Evolutionary conservation across 2,888 invertebrate genomes (phyloP), one percentile per base, ranked within the genome.

Genomic region (Napeogenes inachia): DNA sequence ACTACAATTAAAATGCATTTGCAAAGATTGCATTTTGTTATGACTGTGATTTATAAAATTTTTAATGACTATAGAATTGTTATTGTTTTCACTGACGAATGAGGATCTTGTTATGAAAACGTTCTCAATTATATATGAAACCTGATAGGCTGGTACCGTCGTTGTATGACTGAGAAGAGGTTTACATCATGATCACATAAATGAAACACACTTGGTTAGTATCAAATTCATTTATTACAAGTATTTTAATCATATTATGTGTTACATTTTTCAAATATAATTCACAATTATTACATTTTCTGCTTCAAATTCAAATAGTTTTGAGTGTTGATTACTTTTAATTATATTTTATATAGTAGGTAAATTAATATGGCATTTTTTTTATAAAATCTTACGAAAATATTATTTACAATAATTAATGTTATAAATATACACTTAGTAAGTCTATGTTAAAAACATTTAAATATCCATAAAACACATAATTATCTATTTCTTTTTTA

Each of bases 291-390:
- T 57, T 46, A 57, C 57, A 35, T 35, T n/a, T 42, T 56, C 13
- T 4, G 4, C 30, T 32, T 30, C 42, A 45, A 13, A 56, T 30
- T 33, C n/a, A 45, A 56, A 21, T 56, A 45, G 56, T 56, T 13
- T 32, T 35, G 32, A 32, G 13, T 32, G 30, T 54, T 54, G 13
- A 32, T 54, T 59, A 54, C 45, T 59, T 58, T 45, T 55, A 21
- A 59, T 59, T 59, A 61, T 13, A 60, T 56, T 62, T 57, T 64
- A 60, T 59, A 54, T 64, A 62, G 62, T 59, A 61, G 64, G 81
- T 75, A 79, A 78, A 75, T 77, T 89, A 89, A 89, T 89, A 89
- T 89, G 89, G 89, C 89, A 87, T 85, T 87, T 79, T 10, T 21
- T 21, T 67, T 75, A 73, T 75, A 56, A 64, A 69, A 74, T 68